Evolutionary conservation across 92 coral and sea anemone species (phyloP), one percentile per base, ranked within the genome.

Genomic region (Heliopora coerulea): DNA sequence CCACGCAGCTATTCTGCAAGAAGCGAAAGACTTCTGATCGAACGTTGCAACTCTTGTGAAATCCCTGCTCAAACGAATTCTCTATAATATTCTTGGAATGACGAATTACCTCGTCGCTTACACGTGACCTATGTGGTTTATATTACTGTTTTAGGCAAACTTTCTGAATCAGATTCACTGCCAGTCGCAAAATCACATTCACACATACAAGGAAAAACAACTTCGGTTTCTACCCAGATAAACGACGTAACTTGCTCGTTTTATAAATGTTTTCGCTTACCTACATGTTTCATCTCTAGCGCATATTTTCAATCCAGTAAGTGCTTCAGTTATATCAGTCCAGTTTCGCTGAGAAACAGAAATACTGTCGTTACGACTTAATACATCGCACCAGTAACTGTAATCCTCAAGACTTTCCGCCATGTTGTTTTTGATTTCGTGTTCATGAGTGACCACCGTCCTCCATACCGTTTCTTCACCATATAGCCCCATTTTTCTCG

Each of bases 1-100:
- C 91, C 27, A 85, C 96, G 69, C 91, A 85, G 73, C 96, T 77
- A 70, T 92, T 92, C 35, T 96, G 84, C 46, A 92, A 85, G 54
- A 92, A 80, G 42, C 97, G 76, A 49, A 92, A 85, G 0, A 86
- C 85, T 50, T 87, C 96, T 59, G 87, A 25, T 29, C 56, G 60
- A 49, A 69, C 34, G 23, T 21, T 26, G 23, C 62, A 69, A 14
- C 61, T 3, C 33, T 49, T 14, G 32, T 15, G 28, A 50, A 69
- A 49, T 48, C 50, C 61, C 49, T 49, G 50, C 15, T 28, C 8
- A 49, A 8, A 34, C 18, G 76, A 69, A 3, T 69, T 69, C 27
- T 50, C 76, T 49, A 69, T 52, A 4, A 49, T 26, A 21, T 52
- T 69, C 34, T 49, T 69, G 49, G 59, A 69, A 10, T 69, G 76